A percentile compares a stretch with the other conserved stretches of the same genome.
Evolutionary conservation across 2,113 vertebrate species (phyloP).

Genomic region (Tringa solitaria): DNA sequence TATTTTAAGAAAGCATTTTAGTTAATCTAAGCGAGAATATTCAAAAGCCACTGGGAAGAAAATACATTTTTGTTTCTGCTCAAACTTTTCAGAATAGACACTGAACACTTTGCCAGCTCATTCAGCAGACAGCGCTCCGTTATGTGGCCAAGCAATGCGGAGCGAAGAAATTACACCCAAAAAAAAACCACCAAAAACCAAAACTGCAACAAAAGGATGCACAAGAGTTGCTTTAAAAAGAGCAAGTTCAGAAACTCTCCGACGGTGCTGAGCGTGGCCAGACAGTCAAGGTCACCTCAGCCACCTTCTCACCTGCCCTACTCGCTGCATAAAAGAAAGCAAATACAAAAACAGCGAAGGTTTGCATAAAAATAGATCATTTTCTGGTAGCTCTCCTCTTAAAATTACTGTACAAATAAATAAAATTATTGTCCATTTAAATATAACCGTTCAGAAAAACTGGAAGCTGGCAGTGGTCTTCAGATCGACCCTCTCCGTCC

Average conservation of each 20-base stretch:
- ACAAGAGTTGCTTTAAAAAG: neutral
- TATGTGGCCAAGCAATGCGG: neutral
- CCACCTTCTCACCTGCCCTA: neutral
- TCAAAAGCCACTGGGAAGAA: neutral
- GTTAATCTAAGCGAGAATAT: slow-evolving; percentile 24
- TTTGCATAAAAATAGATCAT: neutral
- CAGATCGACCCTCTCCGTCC: rapidly evolving
- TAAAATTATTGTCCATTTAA: neutral
- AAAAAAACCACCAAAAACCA: too few relatives aligned
- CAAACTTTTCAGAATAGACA: neutral
- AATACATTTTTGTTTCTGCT: neutral
- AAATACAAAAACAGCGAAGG: neutral
- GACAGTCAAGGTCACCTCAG: neutral
- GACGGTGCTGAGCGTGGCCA: rapidly evolving
- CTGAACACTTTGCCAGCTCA: neutral
- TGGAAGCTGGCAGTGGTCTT: rapidly evolving
- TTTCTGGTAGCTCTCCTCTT: neutral
- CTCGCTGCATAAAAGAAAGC: rapidly evolving
- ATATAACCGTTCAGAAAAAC: neutral
- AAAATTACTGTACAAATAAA: slow-evolving; percentile 57
- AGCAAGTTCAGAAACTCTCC: neutral
- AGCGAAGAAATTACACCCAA: neutral
- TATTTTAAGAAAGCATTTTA: slow-evolving; percentile 30
- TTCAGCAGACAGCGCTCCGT: neutral
- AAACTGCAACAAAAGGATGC: neutral